Conservation (phyloP, 2,113 vertebrate genomes). For the Gymnogyps californianus region DNA sequence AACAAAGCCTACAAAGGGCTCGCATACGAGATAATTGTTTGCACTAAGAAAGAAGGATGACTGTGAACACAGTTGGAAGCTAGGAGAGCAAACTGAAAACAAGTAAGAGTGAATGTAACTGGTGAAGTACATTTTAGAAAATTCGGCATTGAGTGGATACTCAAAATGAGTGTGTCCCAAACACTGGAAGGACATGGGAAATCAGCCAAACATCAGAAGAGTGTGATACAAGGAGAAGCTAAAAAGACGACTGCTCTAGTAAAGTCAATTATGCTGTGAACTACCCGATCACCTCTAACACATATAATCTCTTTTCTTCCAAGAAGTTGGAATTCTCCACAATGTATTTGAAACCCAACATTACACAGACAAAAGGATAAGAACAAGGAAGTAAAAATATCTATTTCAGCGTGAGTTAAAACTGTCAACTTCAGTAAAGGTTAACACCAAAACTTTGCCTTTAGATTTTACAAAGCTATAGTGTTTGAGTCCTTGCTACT, state of each 20-base stretch:
- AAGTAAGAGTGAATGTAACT: background rate
- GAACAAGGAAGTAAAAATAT: background rate
- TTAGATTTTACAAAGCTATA: background rate
- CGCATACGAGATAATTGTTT: accelerated
- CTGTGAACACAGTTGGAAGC: background rate
- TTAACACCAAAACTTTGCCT: background rate
- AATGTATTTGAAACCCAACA: background rate
- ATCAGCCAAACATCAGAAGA: background rate
- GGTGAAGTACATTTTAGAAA: background rate
- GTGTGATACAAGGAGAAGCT: background rate
- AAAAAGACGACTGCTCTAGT: background rate
- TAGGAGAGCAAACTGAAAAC: background rate
- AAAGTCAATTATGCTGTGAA: background rate
- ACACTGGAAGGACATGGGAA: background rate
- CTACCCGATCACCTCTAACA: background rate
- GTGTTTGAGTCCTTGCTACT: background rate
- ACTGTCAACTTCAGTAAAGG: background rate
- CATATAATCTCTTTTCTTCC: background rate
- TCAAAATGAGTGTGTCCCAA: background rate
- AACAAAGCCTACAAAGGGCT: background rate
- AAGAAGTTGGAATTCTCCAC: background rate
- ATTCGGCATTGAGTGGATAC: background rate
- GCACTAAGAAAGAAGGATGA: background rate
- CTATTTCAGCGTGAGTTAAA: background rate
- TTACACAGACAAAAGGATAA: background rate